Base-by-base conservation (phyloP, 1,140 invertebrate species). In the Saccostrea cuccullata region DNA sequence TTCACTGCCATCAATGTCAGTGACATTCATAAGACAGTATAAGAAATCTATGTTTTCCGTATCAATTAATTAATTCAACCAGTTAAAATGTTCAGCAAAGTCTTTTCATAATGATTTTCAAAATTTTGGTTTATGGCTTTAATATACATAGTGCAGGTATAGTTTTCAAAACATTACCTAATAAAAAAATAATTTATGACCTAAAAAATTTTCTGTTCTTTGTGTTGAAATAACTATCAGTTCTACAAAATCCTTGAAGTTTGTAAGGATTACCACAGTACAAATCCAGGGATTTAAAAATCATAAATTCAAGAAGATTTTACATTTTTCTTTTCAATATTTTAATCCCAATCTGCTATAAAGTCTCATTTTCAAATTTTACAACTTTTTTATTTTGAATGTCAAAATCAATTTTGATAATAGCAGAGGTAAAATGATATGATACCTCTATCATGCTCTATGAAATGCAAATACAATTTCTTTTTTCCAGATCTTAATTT, bases 221-320 rank as follows among this genome's bases (percentile, higher is more conserved):
- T 20, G 17, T 64, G 58, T 20, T n/a, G n/a, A 64, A 64, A 20
- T 17, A 0, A 64, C n/a, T 64, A n/a, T 64, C 20, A n/a, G n/a
- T n/a, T 64, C n/a, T 20, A n/a, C n/a, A 0, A 20, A 20, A 47
- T 47, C 47, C n/a, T 64, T 23, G 23, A 26, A 3, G 11, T 55
- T 84, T 84, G 47, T 55, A 20, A 26, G 82, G 36, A 55, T 55
- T 55, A 58, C 82, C 11, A 13, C 8, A 55, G 55, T 30, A 56
- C 55, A 85, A 85, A 77, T 77, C 26, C 5, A 77, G 30, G 70
- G 70, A 77, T 77, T 77, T 77, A 77, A 77, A 77, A 77, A 15
- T 15, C 70, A 77, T 77, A 30, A 77, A 77, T 26, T 77, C 0
- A 30, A 30, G 30, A 77, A 26, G 70, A 77, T 77, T 36, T 30